phyloP scores from a whole-genome alignment of 2,888 invertebrate species.

The Hydraecia micacea region DNA sequence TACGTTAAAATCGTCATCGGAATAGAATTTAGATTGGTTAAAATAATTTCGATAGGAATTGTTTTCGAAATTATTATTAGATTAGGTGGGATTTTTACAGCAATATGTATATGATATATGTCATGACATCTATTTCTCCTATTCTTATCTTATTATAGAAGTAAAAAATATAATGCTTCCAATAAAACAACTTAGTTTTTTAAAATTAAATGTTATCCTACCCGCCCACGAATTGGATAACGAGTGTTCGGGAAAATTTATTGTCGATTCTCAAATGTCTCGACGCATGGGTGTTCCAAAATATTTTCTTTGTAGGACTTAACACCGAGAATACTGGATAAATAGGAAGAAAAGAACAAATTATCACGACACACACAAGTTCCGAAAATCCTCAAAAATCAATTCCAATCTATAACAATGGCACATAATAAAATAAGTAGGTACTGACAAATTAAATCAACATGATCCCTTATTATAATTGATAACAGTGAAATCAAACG shows the following conservation, averaged over 20 bases:
- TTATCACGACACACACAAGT: not conserved
- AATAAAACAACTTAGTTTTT: not conserved
- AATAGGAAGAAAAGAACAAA: no score
- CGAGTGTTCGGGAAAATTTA: not conserved
- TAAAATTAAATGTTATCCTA: not conserved
- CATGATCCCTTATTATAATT: constrained; percentile 13
- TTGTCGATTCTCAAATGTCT: not conserved
- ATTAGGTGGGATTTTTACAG: not conserved
- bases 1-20: not conserved
- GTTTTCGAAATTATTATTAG: not conserved
- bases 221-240: not conserved
- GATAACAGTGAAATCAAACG: constrained; percentile 23
- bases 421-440: constrained; percentile 4
- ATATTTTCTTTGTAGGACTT: not conserved
- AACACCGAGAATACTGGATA: not conserved
- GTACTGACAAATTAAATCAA: constrained; percentile 2
- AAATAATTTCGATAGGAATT: not conserved
- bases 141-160: not conserved
- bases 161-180: not conserved
- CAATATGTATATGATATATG: not conserved
- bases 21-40: not conserved
- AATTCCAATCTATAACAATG: not conserved
- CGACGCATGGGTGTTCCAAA: not conserved
- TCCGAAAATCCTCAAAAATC: constrained; percentile 18
- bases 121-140: not conserved